A percentile compares a stretch with the other conserved stretches of the same genome.
Conservation (phyloP, 2,888 invertebrate species). For the Synergus umbraculus region DNA sequence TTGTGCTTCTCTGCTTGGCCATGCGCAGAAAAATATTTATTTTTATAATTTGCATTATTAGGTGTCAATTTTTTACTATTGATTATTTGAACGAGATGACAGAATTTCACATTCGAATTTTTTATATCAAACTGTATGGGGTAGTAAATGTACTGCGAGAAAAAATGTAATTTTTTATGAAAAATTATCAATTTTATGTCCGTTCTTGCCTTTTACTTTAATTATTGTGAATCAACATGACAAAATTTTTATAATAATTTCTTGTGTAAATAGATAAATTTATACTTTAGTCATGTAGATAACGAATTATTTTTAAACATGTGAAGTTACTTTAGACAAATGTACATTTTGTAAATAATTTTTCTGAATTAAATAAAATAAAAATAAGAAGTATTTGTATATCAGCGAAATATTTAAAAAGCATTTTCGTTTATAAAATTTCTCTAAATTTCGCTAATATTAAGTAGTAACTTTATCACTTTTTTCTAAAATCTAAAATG, state of each 20-base stretch:
- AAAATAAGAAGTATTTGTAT: background rate
- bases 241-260: too few species aligned
- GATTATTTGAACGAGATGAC: constrained; percentile 34
- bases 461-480: background rate
- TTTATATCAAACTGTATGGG: constrained; percentile 26
- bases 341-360: background rate
- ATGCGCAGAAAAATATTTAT: constrained; percentile 29
- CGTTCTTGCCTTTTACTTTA: background rate
- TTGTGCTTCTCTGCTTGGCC: constrained; percentile 40
- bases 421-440: background rate
- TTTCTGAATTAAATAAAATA: too few species aligned
- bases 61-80: constrained; percentile 14
- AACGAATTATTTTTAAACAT: constrained; percentile 2
- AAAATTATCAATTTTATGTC: constrained; percentile 13
- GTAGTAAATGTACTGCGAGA: constrained; percentile 25
- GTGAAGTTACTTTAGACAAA: background rate
- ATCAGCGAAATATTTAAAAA: background rate
- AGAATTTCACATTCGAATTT: constrained; percentile 5
- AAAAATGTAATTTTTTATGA: background rate
- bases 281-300: background rate
- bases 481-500: background rate
- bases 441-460: background rate
- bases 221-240: background rate
- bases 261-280: background rate
- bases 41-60: constrained; percentile 6